Conservation (phyloP, 2,113 vertebrate genomes). For the Labeo rohita region DNA sequence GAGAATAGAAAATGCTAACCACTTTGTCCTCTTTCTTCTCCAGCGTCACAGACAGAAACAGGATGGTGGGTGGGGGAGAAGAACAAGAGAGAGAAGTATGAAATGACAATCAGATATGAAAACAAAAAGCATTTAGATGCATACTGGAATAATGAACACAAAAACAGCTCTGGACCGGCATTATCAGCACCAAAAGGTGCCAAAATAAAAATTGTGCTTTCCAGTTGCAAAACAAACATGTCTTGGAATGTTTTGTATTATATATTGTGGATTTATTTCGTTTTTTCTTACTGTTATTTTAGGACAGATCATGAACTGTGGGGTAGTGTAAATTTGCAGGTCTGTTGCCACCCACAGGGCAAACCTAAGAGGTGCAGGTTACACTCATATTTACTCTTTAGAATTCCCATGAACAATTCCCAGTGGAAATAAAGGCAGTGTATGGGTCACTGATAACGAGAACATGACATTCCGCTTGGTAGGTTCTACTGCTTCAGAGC, state of each 20-base stretch:
- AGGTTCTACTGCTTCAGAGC: not conserved
- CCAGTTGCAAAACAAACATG: not conserved
- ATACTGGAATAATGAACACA: not conserved
- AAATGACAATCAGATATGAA: conserved; percentile 18
- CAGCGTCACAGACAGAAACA: conserved; percentile 31
- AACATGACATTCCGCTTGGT: conserved; percentile 30
- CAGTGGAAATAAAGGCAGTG: conserved; percentile 17
- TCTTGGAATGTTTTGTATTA: not conserved
- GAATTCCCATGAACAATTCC: conserved; percentile 10
- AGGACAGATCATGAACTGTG: not conserved
- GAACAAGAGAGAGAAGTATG: conserved; percentile 4
- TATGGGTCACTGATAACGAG: conserved; percentile 12
- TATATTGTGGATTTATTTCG: not conserved
- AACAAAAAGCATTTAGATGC: conserved; percentile 22
- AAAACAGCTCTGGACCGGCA: not conserved
- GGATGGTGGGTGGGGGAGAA: not conserved
- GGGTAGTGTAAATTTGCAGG: conserved; percentile 17
- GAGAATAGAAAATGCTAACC: conserved; percentile 38
- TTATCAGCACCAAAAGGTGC: not conserved
- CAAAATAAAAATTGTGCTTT: not conserved
- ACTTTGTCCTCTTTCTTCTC: conserved; percentile 56
- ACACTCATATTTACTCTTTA: not conserved
- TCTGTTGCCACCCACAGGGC: conserved; percentile 45
- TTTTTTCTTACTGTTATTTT: not conserved
- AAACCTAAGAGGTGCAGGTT: conserved; percentile 26